phyloP scores from a whole-genome alignment of 2,888 invertebrate genomes.

The Lypha dubia region DNA sequence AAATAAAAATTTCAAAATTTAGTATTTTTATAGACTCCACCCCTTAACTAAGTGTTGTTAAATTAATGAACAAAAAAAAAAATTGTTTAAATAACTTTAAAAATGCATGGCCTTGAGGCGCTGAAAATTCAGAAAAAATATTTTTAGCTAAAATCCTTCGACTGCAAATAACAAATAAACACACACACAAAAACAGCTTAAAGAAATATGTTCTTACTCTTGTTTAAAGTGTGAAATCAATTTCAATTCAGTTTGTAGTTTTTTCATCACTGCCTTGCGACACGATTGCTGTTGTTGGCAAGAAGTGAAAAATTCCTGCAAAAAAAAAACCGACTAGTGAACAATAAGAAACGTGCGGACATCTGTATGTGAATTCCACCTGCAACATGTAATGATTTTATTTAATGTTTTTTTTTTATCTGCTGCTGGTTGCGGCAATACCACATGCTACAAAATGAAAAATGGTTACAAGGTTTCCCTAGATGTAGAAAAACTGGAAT shows the following conservation, averaged over 20 bases:
- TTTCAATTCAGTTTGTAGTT: slow-evolving; percentile 42
- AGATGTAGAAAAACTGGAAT: slow-evolving; percentile 67
- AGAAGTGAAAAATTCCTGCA: slow-evolving; percentile 48
- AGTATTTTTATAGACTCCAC: background rate
- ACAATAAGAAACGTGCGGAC: slow-evolving; percentile 28
- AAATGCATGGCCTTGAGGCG: slow-evolving; percentile 19
- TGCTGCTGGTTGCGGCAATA: slow-evolving; percentile 13
- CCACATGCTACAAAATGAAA: slow-evolving; percentile 65
- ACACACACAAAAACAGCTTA: background rate
- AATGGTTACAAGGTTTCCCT: slow-evolving; percentile 72
- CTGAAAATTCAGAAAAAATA: slow-evolving; percentile 1
- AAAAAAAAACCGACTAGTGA: slow-evolving; percentile 29
- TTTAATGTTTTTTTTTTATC: slow-evolving; percentile 16
- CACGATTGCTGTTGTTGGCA: slow-evolving; percentile 43
- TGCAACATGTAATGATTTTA: slow-evolving; percentile 65
- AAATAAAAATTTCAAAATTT: background rate
- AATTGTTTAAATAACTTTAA: slow-evolving; percentile 30
- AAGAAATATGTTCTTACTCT: slow-evolving; percentile 37
- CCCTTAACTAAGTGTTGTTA: background rate
- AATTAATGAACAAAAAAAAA: slow-evolving; percentile 39
- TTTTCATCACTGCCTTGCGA: background rate
- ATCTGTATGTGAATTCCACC: slow-evolving; percentile 67
- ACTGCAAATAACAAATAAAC: background rate
- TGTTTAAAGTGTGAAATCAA: slow-evolving; percentile 59
- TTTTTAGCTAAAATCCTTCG: slow-evolving; percentile 25